phyloP scores from a whole-genome alignment of 2,797 vertebrate genomes.

The Buceros bicornis region DNA sequence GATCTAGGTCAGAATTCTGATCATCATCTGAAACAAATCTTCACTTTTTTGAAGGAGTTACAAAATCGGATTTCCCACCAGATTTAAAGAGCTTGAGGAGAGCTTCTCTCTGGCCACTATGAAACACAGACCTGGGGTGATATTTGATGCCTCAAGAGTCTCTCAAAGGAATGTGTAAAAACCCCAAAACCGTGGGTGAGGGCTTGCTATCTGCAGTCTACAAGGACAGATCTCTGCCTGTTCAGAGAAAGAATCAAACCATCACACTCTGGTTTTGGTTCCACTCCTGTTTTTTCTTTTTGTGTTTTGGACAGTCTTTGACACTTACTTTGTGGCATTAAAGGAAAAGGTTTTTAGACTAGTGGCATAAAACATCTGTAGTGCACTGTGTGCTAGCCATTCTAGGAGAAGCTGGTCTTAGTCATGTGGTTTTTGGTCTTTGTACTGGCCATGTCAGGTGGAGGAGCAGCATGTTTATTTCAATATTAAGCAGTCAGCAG shows the following conservation, averaged over 20 bases:
- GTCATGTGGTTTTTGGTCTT: not conserved
- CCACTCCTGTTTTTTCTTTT: not conserved
- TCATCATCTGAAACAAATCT: not conserved
- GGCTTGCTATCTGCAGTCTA: not conserved
- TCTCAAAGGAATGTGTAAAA: not conserved
- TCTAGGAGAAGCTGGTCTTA: not conserved
- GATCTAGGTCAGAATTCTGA: not conserved
- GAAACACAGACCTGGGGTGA: not conserved
- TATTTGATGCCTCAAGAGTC: not conserved
- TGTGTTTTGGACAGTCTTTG: not conserved
- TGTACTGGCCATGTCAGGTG: not conserved
- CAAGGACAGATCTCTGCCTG: not conserved
- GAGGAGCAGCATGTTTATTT: conserved; percentile 40
- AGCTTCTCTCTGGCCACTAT: not conserved
- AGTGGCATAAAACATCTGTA: not conserved
- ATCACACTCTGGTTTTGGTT: not conserved
- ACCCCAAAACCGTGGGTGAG: not conserved
- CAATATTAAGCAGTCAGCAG: conserved; percentile 69
- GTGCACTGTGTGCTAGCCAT: not conserved
- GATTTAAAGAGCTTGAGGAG: not conserved
- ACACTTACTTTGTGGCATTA: not conserved
- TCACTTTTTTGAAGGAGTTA: not conserved
- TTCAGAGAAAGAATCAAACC: not conserved
- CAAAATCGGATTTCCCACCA: not conserved
- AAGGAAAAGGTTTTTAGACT: not conserved